Base-by-base conservation (phyloP, 2,888 invertebrate genomes). In the Amphipyra tragopoginis region DNA sequence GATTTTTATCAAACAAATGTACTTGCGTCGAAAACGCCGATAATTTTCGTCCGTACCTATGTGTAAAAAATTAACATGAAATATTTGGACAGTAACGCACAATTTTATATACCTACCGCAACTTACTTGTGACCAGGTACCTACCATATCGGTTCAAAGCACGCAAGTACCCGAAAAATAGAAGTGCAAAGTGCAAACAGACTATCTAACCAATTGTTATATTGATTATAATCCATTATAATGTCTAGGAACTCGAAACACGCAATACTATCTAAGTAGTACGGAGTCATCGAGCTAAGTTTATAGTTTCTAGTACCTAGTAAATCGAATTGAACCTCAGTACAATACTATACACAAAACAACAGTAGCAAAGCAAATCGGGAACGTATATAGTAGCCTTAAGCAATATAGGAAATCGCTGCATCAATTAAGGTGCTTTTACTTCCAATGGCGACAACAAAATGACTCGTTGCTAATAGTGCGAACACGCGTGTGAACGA, bases 381-480 rank as follows among this genome's bases (percentile, higher is more conserved):
- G 49, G 70, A 53, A 77, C 62, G 50, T 60, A 47, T 29, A 61
- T 49, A 70, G 56, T 45, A 54, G 43, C 49, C 42, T 9, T 40
- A 51, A 56, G 47, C 7, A 51, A 62, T 10, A 33, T 51, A 39
- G 65, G 75, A 66, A 77, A 66, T 65, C 29, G 50, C 43, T 58
- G 43, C 43, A 71, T 49, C 64, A 72, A 82, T 81, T 80, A 79
- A 74, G 67, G 72, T 75, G 75, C 66, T 65, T 77, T 68, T 63
- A 62, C 65, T 59, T 59, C 42, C 38, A 68, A 51, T 51, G 48
- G 64, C 51, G 62, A 60, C 60, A 58, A 66, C 79, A 85, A 77
- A n/a, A 87, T 86, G 82, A 82, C 68, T 81, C 80, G 86, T 85
- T 72, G 71, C 86, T 88, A 89, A 88, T 87, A 81, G 83, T 75